Base-by-base conservation (phyloP, 2,888 invertebrate genomes). In the Diarsia mendica region DNA sequence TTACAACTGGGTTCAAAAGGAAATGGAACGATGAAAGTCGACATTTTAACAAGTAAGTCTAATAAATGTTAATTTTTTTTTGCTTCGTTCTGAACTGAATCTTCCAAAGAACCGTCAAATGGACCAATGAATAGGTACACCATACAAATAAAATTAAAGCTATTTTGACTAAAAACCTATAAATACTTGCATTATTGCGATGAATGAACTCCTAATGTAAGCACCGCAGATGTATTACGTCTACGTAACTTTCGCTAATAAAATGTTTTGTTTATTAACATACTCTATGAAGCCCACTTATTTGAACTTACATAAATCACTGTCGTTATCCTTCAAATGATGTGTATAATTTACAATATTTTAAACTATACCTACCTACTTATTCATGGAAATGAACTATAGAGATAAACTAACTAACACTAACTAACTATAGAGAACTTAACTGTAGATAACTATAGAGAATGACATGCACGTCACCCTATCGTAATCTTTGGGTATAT, bases 1-100 rank as follows among this genome's bases (percentile, higher is more conserved):
- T 89, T 97, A 55, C 94, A 96, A 85, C 91, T 97, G 66, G 91
- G 95, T 58, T 96, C 97, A n/a, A 97, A 94, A 85, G 94, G 92
- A 74, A 96, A 97, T 84, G 97, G 97, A 79, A 95, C 95, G 33
- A 84, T 96, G 15, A 93, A 89, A 85, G 90, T 97, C 66, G 96
- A 97, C 81, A 89, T 97, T 3, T 94, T 95, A 80, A 95, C 94
- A 93, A 93, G 97, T 96, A 92, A 92, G 91, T 91, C 23, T 28
- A 28, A 2, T 28, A 28, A 65, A 46, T n/a, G 5, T 33, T 51
- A 20, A 18, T 63, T 72, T 49, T n/a, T 39, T 28, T 76, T 60
- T 60, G 10, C 15, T 69, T 23, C 0, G 5, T 20, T 13, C 2
- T 2, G 39, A 67, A 9, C 6, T 39, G 8, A 9, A 15, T 55